These are phyloP conservation scores for Syndactyla subalaris DNA, from an alignment of 2,797 vertebrate genomes.

Conservation along the genomic window DNA sequence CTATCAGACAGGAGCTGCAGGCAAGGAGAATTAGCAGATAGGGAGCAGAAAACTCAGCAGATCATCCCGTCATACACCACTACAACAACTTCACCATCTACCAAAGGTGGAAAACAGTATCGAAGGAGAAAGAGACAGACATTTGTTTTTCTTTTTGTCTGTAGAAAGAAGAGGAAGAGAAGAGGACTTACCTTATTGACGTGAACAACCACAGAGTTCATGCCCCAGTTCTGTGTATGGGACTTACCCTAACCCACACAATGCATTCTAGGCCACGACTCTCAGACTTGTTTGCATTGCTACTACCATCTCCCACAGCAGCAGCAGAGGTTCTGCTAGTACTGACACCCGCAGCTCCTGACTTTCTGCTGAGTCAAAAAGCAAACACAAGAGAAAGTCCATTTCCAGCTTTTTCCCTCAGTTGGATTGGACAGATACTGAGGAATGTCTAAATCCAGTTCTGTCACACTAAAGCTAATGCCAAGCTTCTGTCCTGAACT, in stretches of 20 bases:
- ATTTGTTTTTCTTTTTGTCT: neutral
- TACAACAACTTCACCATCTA: neutral
- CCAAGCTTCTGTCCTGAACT: neutral
- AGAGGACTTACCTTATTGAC: neutral
- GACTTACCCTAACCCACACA: neutral
- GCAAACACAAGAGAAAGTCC: neutral
- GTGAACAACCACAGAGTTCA: accelerated
- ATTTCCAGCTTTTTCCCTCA: neutral
- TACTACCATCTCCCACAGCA: neutral
- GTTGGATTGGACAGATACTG: neutral
- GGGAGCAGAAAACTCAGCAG: neutral
- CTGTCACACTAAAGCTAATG: neutral
- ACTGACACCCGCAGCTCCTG: neutral
- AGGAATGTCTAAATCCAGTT: neutral
- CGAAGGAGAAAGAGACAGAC: neutral
- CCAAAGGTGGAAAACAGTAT: neutral
- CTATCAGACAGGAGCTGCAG: neutral
- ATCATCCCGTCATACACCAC: neutral
- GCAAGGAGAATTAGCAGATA: neutral
- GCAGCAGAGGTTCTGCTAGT: neutral
- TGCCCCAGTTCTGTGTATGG: too few species aligned
- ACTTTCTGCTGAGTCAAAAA: neutral
- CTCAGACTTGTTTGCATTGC: neutral
- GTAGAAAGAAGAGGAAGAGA: neutral
- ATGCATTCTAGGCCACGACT: neutral